Base-by-base conservation (phyloP, 2,888 invertebrate genomes). In the Oscheius sp. region DNA sequence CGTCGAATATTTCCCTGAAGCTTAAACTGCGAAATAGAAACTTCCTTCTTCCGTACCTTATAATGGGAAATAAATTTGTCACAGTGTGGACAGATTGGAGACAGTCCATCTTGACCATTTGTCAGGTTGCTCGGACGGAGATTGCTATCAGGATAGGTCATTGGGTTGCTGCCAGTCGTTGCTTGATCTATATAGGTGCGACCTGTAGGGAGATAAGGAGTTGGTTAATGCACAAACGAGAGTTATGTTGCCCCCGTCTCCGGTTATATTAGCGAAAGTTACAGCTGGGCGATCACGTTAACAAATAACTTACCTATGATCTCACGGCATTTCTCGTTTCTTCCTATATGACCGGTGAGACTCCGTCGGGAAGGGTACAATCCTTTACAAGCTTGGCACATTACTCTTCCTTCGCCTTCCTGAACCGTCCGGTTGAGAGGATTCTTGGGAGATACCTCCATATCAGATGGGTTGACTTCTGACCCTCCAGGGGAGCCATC, bases 51-150 rank as follows among this genome's bases (percentile, higher is more conserved):
- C 56, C 38, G n/a, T 24, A 80, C 81, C 74, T 81, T 81, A 62
- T 84, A 83, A 49, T 83, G 83, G 22, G 76, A 76, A 54, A 83
- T 82, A 56, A 83, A 83, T 28, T 82, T 65, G 56, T 83, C 80
- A 57, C 83, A 83, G 66, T 78, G 75, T 1, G 83, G 83, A 61
- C 83, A 83, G 28, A 83, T 78, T 17, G 83, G 83, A 1, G 75
- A 74, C 51, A 83, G 73, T 24, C 83, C 82, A 54, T 81, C 82
- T n/a, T 71, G 68, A 24, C 73, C 77, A 12, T 72, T 75, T 8
- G 72, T 72, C 22, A 77, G 67, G 14, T 74, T 74, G 24, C 72
- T 70, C 26, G 74, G 71, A 33, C 75, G 75, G n/a, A 73, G 70
- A 17, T 75, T 73, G 4, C 69, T 69, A 22, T 77, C 77, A 12